phyloP scores from a whole-genome alignment of 2,113 vertebrate genomes.

The Chiloscyllium plagiosum region DNA sequence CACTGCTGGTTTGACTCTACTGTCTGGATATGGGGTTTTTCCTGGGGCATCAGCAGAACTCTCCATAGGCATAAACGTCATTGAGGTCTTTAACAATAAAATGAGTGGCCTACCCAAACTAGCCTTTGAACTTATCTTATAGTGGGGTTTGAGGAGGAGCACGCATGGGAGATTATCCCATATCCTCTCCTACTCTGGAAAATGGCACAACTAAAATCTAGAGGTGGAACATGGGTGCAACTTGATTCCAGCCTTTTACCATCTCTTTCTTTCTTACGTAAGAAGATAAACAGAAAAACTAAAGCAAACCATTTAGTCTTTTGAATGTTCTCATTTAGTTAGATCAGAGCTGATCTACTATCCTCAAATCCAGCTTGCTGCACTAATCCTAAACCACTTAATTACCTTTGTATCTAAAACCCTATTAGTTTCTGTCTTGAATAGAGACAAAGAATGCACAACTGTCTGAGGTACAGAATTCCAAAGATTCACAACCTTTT shows the following conservation, averaged over 20 bases:
- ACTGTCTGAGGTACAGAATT: background rate
- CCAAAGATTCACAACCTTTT: background rate
- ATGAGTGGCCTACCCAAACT: background rate
- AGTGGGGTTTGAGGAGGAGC: background rate
- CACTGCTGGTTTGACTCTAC: background rate
- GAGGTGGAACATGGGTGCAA: background rate
- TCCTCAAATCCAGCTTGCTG: background rate
- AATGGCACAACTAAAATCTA: background rate
- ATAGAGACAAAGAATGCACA: background rate
- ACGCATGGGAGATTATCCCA: background rate
- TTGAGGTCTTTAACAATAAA: background rate
- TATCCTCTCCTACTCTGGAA: background rate
- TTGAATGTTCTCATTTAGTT: background rate
- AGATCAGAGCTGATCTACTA: background rate
- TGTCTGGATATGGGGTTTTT: background rate
- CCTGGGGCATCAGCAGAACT: background rate
- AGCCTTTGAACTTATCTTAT: background rate
- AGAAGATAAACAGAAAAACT: background rate
- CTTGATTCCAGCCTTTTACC: background rate
- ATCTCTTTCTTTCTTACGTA: background rate
- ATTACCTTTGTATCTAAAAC: background rate
- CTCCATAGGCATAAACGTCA: background rate
- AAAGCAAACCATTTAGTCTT: background rate
- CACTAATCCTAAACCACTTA: background rate
- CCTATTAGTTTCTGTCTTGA: background rate